phyloP scores from a whole-genome alignment of 2,888 invertebrate species.

The Drosophila neonasuta region DNA sequence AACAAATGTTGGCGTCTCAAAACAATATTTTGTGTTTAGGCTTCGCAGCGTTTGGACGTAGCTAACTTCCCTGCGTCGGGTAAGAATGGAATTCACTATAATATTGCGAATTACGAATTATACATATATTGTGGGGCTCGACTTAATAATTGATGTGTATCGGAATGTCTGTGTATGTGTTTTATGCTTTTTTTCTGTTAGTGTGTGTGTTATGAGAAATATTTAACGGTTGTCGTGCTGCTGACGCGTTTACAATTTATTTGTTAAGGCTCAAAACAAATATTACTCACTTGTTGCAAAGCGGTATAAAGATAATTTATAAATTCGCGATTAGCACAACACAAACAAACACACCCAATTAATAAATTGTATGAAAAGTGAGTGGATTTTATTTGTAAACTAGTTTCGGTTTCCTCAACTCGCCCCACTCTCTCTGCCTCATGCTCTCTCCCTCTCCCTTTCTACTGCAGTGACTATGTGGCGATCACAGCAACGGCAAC shows the following conservation, averaged over 20 bases:
- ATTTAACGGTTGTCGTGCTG: slow-evolving; percentile 2
- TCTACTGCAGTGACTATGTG: slow-evolving; percentile 11
- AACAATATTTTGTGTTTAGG: slow-evolving; percentile 41
- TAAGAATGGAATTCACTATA: slow-evolving; percentile 31
- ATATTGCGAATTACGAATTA: slow-evolving; percentile 1
- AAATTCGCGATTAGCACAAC: neutral
- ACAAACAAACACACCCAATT: neutral
- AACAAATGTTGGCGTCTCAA: slow-evolving; percentile 34
- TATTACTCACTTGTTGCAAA: neutral
- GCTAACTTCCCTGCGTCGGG: slow-evolving; percentile 27
- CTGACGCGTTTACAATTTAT: neutral
- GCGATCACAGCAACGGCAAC: neutral
- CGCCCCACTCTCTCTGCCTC: slow-evolving; percentile 21
- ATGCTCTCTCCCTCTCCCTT: slow-evolving; percentile 33
- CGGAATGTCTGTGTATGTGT: neutral
- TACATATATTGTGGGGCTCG: neutral
- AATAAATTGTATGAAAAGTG: slow-evolving; percentile 24
- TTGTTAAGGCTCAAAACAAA: neutral
- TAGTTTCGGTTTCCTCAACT: slow-evolving; percentile 29
- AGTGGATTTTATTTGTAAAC: slow-evolving; percentile 40
- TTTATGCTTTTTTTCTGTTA: neutral
- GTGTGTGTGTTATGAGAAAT: neutral
- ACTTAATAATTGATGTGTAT: neutral
- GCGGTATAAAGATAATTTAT: neutral
- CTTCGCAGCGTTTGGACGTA: slow-evolving; percentile 38